Evolutionary conservation across 1,140 invertebrate genomes (phyloP).

Genomic region (Radopholus similis): DNA sequence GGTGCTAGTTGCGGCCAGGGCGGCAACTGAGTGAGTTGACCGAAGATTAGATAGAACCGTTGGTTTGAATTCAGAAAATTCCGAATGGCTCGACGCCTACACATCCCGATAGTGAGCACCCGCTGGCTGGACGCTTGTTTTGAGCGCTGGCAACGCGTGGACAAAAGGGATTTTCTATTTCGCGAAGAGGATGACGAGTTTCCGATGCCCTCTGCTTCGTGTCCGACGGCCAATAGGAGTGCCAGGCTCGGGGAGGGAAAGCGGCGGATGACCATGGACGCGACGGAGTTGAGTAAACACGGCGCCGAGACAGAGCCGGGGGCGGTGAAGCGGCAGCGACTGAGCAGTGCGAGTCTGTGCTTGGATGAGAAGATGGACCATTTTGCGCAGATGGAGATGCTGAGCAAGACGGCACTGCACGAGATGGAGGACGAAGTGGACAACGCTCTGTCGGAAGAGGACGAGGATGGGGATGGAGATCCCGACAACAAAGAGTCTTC

Average conservation of each 20-base stretch:
- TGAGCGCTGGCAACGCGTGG: slow-evolving; percentile 27
- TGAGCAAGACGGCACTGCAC: slow-evolving; percentile 3
- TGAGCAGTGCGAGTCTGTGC: slow-evolving; percentile 5
- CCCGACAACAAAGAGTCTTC: background rate
- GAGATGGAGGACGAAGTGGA: slow-evolving; percentile 25
- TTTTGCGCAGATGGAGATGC: slow-evolving; percentile 21
- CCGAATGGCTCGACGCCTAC: slow-evolving; percentile 6
- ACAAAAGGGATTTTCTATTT: slow-evolving; percentile 33
- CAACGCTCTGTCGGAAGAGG: slow-evolving; percentile 11
- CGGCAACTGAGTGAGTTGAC: slow-evolving; percentile 22
- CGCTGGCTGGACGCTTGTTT: slow-evolving; percentile 29
- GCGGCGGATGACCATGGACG: background rate
- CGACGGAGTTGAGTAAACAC: background rate
- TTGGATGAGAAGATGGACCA: slow-evolving; percentile 13
- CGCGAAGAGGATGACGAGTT: slow-evolving; percentile 4
- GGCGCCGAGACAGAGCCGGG: background rate
- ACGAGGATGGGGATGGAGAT: background rate
- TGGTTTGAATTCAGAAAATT: slow-evolving; percentile 22
- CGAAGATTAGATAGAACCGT: background rate
- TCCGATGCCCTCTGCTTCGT: background rate
- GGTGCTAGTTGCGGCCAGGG: slow-evolving; percentile 24
- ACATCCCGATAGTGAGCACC: slow-evolving; percentile 25
- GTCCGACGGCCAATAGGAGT: background rate
- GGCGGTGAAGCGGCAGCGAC: background rate
- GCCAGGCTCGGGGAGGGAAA: background rate